These are phyloP conservation scores for Diarsia mendica DNA, from an alignment of 2,888 invertebrate genomes.

Conservation along the genomic window DNA sequence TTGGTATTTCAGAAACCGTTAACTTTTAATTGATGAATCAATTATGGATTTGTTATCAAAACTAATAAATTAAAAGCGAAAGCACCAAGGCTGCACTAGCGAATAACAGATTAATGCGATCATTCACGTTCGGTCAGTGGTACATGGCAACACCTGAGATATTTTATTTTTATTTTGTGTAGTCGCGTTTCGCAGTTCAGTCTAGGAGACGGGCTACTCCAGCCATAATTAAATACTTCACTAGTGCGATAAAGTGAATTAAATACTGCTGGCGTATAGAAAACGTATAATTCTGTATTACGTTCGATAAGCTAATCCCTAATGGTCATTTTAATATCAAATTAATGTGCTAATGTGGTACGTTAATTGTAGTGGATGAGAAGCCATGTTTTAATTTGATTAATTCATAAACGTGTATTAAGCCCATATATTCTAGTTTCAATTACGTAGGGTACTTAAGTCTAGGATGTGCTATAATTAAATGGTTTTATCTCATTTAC, in stretches of 20 bases:
- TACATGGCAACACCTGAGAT: slow-evolving; percentile 44
- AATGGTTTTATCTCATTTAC: slow-evolving; percentile 15
- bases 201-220: not conserved
- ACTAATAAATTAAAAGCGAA: slow-evolving; percentile 38
- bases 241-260: slow-evolving; percentile 25
- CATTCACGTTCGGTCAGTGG: slow-evolving; percentile 30
- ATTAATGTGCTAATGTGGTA: slow-evolving; percentile 24
- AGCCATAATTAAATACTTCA: slow-evolving; percentile 44
- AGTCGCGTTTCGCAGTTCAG: no score
- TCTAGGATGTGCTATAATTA: slow-evolving; percentile 12
- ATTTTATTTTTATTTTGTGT: no score
- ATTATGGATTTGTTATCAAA: slow-evolving; percentile 8
- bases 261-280: slow-evolving; percentile 19
- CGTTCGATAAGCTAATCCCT: not conserved
- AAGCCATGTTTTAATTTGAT: not conserved
- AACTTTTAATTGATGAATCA: not conserved
- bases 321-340: slow-evolving; percentile 2
- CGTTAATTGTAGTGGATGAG: slow-evolving; percentile 5
- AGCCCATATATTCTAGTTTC: slow-evolving; percentile 13
- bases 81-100: slow-evolving; percentile 32
- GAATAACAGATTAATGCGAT: slow-evolving; percentile 50
- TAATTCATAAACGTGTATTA: not conserved
- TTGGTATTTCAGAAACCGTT: not conserved
- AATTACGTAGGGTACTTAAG: not conserved
- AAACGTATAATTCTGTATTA: slow-evolving; percentile 33